Evolutionary conservation across 2,888 invertebrate species (phyloP).

Genomic region (Clitarchus hookeri): DNA sequence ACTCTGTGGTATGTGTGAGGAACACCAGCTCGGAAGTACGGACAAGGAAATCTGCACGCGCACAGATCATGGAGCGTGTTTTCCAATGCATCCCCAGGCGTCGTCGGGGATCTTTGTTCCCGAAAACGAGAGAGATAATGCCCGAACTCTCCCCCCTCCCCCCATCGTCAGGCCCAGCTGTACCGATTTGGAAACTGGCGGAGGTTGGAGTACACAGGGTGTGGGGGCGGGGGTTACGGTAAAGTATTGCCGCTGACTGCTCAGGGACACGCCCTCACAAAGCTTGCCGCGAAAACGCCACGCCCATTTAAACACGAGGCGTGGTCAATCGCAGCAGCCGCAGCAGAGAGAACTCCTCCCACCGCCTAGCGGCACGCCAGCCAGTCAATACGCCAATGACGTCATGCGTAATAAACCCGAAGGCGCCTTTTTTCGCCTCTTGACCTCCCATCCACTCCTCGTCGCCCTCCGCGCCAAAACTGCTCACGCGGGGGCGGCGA

Average conservation of each 20-base stretch:
- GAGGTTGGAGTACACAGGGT: no score
- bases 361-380: background rate
- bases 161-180: no score
- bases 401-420: background rate
- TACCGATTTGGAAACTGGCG: no score
- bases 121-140: no score
- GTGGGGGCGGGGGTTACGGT: background rate
- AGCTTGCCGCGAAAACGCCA: background rate
- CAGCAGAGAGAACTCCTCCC: background rate
- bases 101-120: no score
- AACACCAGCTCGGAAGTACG: no score
- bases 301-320: slow-evolving; percentile 14
- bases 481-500: background rate
- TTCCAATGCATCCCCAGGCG: no score
- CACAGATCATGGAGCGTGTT: no score
- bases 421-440: background rate
- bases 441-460: background rate
- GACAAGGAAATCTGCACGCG: no score
- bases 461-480: background rate
- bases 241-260: background rate
- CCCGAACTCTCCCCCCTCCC: no score
- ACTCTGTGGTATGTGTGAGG: no score
- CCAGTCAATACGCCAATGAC: slow-evolving; percentile 4
- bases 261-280: background rate
- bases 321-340: background rate